A percentile compares a stretch with the other conserved stretches of the same genome.
phyloP scores from a whole-genome alignment of 1,140 invertebrate species.

The Euschistus heros region DNA sequence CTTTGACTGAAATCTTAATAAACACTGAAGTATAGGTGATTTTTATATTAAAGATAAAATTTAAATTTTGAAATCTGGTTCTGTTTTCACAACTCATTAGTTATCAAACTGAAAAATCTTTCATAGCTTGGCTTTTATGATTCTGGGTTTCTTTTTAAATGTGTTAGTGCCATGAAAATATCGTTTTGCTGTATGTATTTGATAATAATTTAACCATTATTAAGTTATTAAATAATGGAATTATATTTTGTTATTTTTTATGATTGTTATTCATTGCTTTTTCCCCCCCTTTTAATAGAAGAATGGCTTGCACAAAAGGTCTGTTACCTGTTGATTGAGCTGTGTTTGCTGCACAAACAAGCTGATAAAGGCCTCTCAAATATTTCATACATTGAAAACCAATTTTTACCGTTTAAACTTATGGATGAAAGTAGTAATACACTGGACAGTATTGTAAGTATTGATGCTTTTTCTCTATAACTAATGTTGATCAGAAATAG shows the following conservation, averaged over 20 bases:
- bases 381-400: conserved; percentile 15
- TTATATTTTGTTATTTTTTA: not conserved
- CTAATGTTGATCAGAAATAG: not conserved
- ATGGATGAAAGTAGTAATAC: conserved; percentile 9
- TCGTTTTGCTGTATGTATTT: too few relatives aligned
- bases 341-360: not conserved
- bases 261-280: not conserved
- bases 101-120: too few relatives aligned
- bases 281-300: not conserved
- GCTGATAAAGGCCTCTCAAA: not conserved
- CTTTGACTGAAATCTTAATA: too few relatives aligned
- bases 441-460: not conserved
- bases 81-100: too few relatives aligned
- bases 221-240: too few relatives aligned
- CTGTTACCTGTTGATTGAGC: conserved; percentile 11
- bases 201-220: too few relatives aligned
- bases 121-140: too few relatives aligned
- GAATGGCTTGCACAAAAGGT: conserved; percentile 15
- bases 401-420: conserved; percentile 7
- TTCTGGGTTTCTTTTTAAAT: too few relatives aligned
- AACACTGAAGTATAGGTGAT: too few relatives aligned
- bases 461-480: not conserved
- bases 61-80: too few relatives aligned
- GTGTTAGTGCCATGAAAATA: too few relatives aligned
- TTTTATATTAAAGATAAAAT: too few relatives aligned